phyloP scores from a whole-genome alignment of 2,113 vertebrate genomes.

The Muntiacus muntjak region DNA sequence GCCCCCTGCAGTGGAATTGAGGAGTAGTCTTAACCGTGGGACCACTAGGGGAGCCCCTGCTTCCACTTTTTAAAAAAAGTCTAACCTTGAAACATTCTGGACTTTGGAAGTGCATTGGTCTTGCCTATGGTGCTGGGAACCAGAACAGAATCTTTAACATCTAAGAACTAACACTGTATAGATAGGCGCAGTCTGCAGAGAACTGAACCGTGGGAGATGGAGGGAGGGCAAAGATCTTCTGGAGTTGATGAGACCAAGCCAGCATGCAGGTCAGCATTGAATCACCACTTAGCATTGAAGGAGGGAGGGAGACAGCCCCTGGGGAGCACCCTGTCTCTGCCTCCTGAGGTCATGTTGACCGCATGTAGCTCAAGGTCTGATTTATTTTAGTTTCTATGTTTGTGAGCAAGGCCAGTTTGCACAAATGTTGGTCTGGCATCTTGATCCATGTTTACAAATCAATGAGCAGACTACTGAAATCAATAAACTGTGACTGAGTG shows the following conservation, averaged over 20 bases:
- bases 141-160: not conserved
- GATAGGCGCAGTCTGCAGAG: not conserved
- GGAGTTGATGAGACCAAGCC: not conserved
- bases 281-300: not conserved
- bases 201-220: not conserved
- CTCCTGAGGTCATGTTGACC: slow-evolving; percentile 9
- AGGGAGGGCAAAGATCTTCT: not conserved
- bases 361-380: not conserved
- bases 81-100: not conserved
- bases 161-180: not conserved
- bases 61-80: not conserved
- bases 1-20: fast-evolving
- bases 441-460: slow-evolving; percentile 34
- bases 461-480: not conserved
- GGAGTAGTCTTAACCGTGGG: not conserved
- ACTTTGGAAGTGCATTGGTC: not conserved
- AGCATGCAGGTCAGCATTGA: not conserved
- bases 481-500: not conserved
- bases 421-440: slow-evolving; percentile 1
- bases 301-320: not conserved
- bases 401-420: slow-evolving; percentile 24
- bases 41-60: not conserved
- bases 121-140: not conserved
- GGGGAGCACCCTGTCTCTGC: not conserved
- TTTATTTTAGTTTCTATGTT: slow-evolving; percentile 34